phyloP scores from a whole-genome alignment of 2,797 vertebrate species.

The Decapterus maruadsi region DNA sequence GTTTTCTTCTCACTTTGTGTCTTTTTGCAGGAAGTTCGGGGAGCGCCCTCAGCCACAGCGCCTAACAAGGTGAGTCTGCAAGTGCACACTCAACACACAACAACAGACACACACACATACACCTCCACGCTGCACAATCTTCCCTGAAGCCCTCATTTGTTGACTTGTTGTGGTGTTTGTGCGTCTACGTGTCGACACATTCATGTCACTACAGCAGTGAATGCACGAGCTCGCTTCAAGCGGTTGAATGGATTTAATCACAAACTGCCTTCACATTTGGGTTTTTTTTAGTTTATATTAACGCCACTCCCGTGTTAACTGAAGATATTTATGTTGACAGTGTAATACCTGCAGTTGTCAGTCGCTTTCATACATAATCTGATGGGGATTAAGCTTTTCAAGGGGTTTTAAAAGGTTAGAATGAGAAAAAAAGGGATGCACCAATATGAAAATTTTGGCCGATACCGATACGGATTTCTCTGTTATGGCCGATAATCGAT shows the following conservation, averaged over 20 bases:
- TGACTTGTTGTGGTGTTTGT: conserved; percentile 22
- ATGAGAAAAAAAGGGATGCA: not conserved
- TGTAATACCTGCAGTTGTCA: not conserved
- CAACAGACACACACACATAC: not conserved
- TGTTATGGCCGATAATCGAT: too few species aligned
- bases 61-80: conserved; percentile 92
- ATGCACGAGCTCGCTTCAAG: not conserved
- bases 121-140: conserved; percentile 1
- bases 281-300: not conserved
- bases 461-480: too few species aligned
- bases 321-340: not conserved
- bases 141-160: conserved; percentile 10
- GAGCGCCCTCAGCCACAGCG: conserved; percentile 99
- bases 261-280: not conserved
- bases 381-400: not conserved
- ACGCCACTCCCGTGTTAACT: not conserved
- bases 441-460: too few species aligned
- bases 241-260: not conserved
- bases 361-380: not conserved
- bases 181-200: not conserved
- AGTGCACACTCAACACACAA: too few species aligned
- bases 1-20: conserved; percentile 72
- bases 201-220: not conserved
- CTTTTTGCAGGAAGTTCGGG: conserved; percentile 96
- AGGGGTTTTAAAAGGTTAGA: not conserved